These are phyloP conservation scores for Penaeus japonicus DNA, from an alignment of 1,140 invertebrate genomes.

Conservation along the genomic window DNA sequence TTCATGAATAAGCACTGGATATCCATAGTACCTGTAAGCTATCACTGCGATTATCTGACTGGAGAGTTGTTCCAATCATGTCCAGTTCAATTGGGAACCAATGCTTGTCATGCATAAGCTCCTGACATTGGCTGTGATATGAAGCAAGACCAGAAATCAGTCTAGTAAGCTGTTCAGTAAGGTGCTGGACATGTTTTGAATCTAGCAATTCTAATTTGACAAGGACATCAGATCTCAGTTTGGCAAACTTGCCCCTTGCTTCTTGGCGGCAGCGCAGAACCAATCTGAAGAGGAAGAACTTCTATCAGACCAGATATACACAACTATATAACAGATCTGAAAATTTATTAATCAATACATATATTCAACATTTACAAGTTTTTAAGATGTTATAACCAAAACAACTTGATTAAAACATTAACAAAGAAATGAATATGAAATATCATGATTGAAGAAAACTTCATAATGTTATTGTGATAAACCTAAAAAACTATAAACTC, in stretches of 20 bases:
- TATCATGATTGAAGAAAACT: too few relatives aligned
- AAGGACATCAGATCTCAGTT: slow-evolving; percentile 90
- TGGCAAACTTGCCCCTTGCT: slow-evolving; percentile 88
- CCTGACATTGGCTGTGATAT: slow-evolving; percentile 73
- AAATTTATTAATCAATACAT: too few relatives aligned
- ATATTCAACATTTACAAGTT: too few relatives aligned
- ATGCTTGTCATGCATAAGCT: slow-evolving; percentile 74
- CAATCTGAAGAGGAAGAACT: slow-evolving; percentile 69
- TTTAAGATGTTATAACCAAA: too few relatives aligned
- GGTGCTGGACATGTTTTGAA: slow-evolving; percentile 95
- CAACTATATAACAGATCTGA: too few relatives aligned
- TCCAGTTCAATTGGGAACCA: slow-evolving; percentile 98
- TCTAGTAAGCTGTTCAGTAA: slow-evolving; percentile 79
- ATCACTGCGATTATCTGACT: slow-evolving; percentile 4
- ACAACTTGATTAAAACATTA: too few relatives aligned
- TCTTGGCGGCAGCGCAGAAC: slow-evolving; percentile 94
- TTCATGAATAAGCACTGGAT: too few relatives aligned
- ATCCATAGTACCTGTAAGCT: background rate
- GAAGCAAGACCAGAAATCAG: slow-evolving; percentile 82
- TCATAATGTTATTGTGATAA: too few relatives aligned
- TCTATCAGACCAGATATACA: too few relatives aligned
- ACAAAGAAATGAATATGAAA: too few relatives aligned
- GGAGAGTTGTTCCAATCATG: slow-evolving; percentile 86
- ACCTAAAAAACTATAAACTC: too few relatives aligned
- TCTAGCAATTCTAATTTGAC: slow-evolving; percentile 97